Conservation (phyloP, 2,888 invertebrate genomes). For the Rhogogaster chlorosoma region DNA sequence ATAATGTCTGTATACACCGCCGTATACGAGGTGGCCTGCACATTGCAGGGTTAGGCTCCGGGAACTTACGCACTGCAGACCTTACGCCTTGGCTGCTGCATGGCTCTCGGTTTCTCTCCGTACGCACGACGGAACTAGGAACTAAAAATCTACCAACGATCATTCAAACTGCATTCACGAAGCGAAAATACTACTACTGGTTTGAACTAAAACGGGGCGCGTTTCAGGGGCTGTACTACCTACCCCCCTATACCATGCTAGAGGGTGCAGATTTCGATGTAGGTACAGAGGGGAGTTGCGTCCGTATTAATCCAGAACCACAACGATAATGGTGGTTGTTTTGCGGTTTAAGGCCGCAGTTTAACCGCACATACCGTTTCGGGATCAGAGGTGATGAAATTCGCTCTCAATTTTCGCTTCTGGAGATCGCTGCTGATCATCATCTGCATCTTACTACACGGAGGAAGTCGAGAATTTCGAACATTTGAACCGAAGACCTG, state of each 20-base stretch:
- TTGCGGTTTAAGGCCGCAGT: conserved; percentile 16
- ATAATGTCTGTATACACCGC: not conserved
- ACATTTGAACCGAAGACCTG: not conserved
- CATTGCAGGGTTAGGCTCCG: not conserved
- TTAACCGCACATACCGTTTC: not conserved
- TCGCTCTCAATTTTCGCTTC: not conserved
- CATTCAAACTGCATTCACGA: not conserved
- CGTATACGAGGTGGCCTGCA: not conserved
- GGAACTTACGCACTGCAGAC: not conserved
- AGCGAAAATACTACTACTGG: conserved; percentile 13
- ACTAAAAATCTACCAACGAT: conserved; percentile 11
- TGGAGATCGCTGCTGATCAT: not conserved
- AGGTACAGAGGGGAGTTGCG: not conserved
- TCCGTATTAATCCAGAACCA: not conserved
- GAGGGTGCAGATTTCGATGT: conserved; percentile 15
- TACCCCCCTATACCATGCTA: not conserved
- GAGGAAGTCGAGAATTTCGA: not conserved
- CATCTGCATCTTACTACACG: not conserved
- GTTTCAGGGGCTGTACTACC: conserved; percentile 17
- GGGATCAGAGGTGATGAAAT: not conserved
- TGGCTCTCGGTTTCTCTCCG: not conserved
- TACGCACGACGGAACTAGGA: not conserved
- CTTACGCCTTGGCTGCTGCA: not conserved
- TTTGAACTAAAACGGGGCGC: conserved; percentile 39
- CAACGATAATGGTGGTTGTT: conserved; percentile 25